These are phyloP conservation scores for Coleophora deauratella DNA, from an alignment of 2,888 invertebrate genomes.

Conservation along the genomic window DNA sequence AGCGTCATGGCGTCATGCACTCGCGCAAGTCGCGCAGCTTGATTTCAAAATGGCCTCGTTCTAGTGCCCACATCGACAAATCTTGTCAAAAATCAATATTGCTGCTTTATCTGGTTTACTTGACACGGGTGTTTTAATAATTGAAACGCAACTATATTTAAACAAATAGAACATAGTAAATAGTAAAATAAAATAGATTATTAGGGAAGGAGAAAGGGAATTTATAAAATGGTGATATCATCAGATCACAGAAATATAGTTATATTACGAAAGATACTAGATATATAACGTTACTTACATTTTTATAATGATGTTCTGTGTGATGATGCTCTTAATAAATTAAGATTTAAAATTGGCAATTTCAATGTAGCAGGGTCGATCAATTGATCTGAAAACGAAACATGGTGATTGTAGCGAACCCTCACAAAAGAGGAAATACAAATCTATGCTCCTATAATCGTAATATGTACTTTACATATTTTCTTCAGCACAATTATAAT, in stretches of 20 bases:
- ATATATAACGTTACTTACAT: conserved; percentile 46
- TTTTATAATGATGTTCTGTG: conserved; percentile 23
- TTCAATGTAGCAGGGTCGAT: conserved; percentile 48
- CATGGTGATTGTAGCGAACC: conserved; percentile 17
- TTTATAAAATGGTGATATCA: too few species aligned
- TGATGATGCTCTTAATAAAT: conserved; percentile 39
- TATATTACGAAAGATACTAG: not conserved
- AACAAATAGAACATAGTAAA: too few species aligned
- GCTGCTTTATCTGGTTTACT: too few species aligned
- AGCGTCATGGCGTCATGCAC: too few species aligned
- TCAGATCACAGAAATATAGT: too few species aligned
- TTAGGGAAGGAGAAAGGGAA: too few species aligned
- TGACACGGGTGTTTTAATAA: too few species aligned
- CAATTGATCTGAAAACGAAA: conserved; percentile 36
- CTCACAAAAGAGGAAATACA: conserved; percentile 1
- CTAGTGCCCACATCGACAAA: not conserved
- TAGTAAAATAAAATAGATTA: too few species aligned
- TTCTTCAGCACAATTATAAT: too few species aligned
- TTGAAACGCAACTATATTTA: too few species aligned
- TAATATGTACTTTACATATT: too few species aligned
- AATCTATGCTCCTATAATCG: too few species aligned
- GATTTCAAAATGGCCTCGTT: conserved; percentile 1
- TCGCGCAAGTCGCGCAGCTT: not conserved
- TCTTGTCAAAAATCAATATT: conserved; percentile 1
- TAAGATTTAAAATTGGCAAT: conserved; percentile 27